Conservation (phyloP, 2,797 vertebrate species). For the Sebastes trivittatus region DNA sequence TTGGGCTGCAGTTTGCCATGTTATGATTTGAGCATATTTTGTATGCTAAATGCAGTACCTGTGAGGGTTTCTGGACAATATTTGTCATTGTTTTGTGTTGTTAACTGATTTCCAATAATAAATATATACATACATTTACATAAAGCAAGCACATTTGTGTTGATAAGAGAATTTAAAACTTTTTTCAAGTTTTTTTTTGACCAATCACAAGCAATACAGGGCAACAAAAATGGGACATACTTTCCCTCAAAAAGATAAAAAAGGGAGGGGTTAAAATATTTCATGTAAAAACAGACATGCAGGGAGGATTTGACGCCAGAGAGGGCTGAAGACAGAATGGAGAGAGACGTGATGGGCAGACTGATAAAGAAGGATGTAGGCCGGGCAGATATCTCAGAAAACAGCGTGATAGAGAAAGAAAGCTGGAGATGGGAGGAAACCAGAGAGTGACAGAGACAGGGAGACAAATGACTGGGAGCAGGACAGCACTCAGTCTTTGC, state of each 20-base stretch:
- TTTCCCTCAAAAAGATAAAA: neutral
- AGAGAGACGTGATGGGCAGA: neutral
- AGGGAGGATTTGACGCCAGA: neutral
- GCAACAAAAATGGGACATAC: neutral
- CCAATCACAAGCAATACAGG: neutral
- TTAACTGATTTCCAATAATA: too few species aligned
- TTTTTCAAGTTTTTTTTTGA: neutral
- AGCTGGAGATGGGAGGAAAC: conserved; percentile 1
- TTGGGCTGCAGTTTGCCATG: rapidly evolving
- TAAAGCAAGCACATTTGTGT: too few species aligned
- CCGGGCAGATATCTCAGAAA: conserved; percentile 1
- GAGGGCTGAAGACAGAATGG: neutral
- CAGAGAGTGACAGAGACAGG: conserved; percentile 29
- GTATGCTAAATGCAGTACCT: too few species aligned
- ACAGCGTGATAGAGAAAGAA: neutral
- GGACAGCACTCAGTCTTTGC: conserved; percentile 36
- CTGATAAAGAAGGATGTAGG: neutral
- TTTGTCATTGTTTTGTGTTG: too few species aligned
- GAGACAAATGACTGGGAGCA: neutral
- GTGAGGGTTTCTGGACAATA: too few species aligned
- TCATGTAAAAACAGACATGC: neutral
- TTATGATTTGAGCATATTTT: too few species aligned
- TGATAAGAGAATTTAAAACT: too few species aligned
- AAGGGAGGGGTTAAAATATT: neutral
- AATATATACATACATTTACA: too few species aligned